A percentile compares a stretch with the other conserved stretches of the same genome.
Conservation (phyloP, 2,888 invertebrate species). For the Nycteola revayana region DNA sequence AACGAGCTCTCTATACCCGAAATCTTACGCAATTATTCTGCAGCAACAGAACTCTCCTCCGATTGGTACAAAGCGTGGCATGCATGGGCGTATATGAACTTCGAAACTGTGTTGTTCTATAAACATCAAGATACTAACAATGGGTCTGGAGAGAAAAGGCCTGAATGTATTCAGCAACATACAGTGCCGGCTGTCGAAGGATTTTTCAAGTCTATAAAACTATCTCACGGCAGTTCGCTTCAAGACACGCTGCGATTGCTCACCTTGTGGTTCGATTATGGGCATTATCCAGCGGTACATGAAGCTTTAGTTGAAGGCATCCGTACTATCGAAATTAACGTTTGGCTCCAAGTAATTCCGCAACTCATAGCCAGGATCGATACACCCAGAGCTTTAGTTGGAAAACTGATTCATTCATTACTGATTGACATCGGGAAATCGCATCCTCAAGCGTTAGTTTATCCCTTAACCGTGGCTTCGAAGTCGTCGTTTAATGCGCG, state of each 20-base stretch:
- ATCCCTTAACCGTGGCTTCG: conserved; percentile 98
- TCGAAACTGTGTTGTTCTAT: conserved; percentile 91
- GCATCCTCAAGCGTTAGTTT: conserved; percentile 98
- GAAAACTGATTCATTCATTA: conserved; percentile 94
- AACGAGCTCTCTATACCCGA: conserved; percentile 89
- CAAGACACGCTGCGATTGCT: conserved; percentile 98
- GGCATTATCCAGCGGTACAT: conserved; percentile 95
- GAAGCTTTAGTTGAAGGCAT: conserved; percentile 96
- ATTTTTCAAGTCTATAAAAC: conserved; percentile 96
- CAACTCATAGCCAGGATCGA: conserved; percentile 99
- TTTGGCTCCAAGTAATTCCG: conserved; percentile 99
- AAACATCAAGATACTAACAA: conserved; percentile 71
- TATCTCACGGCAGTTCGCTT: conserved; percentile 95
- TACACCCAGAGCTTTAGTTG: conserved; percentile 93
- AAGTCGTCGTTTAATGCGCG: conserved; percentile 94
- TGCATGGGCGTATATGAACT: conserved; percentile 98
- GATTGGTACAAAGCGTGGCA: conserved; percentile 99
- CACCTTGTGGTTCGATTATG: conserved; percentile 99
- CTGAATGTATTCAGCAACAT: conserved; percentile 86
- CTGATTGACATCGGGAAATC: conserved; percentile 98
- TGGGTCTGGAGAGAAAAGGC: conserved; percentile 44
- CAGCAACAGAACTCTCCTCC: conserved; percentile 92
- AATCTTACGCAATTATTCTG: conserved; percentile 88
- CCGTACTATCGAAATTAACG: conserved; percentile 96
- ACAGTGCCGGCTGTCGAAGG: conserved; percentile 97